Base-by-base conservation (phyloP, 1,140 invertebrate genomes). In the Akabosia matsudoensis region DNA sequence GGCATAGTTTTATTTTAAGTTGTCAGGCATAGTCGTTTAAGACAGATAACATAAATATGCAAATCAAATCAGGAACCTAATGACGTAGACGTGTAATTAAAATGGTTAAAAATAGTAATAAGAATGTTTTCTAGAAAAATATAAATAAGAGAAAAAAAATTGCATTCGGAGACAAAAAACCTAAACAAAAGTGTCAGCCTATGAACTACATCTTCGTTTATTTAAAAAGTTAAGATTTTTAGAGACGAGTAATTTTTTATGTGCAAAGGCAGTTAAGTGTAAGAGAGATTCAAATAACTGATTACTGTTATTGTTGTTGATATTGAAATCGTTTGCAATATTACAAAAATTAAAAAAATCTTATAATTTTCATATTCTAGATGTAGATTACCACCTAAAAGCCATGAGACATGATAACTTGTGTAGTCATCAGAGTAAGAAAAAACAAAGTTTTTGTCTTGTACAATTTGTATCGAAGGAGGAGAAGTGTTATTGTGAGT, bases 21-120 rank as follows among this genome's bases (percentile, higher is more conserved):
- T 67, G 10, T 67, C 61, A 67, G n/a, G 7, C 10, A 67, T 67
- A 67, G 61, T 67, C 26, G 61, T 67, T 67, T 30, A 67, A 67
- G 26, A 67, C 3, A 16, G 61, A 67, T 30, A 67, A 67, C 61
- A 30, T 30, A 30, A n/a, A 67, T 67, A 67, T 67, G 61, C 61
- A 67, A 67, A 67, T 67, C 61, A 67, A 67, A 67, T 67, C 61
- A 67, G 61, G 61, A 67, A 67, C 61, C 61, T 67, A 30, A 67
- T 31, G 24, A 18, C n/a, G 18, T 45, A 10, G 7, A 10, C 37
- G 54, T 13, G 26, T 10, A 67, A 67, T 30, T 13, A 30, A 67
- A 3, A 67, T 67, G 13, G 13, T 7, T 67, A 30, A 31, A 67
- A 30, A 28, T 31, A 67, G 4, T 30, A 30, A 30, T 67, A 67